Evolutionary conservation across 2,113 vertebrate species (phyloP), one percentile per base, ranked within the genome.

Genomic region (Sterrhoptilus dennistouni): DNA sequence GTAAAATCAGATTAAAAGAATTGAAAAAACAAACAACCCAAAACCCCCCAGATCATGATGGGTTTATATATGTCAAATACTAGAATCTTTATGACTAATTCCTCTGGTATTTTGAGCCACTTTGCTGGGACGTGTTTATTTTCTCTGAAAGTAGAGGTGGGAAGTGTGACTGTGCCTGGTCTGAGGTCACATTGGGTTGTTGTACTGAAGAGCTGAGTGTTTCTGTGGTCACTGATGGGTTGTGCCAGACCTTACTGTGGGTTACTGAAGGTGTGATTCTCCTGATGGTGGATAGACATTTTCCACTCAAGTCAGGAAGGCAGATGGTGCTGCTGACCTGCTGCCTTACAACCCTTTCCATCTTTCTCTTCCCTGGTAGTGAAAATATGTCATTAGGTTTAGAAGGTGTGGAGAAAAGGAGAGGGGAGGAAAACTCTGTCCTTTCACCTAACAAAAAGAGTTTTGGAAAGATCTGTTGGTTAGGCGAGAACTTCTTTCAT

Each of bases 81-180:
- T 24, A n/a, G 75, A 93, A 69, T 50, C 47, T 88, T 83, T 35
- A 53, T 95, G 76, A 96, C n/a, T 95, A 83, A 93, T 85, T 89
- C 59, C 50, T 29, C 8, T 14, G 29, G 40, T 60, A 64, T 90
- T 93, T 38, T 71, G 65, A 84, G 36, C 23, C 47, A 7, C 59
- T 86, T 91, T 83, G 47, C 75, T 72, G 69, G 64, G 60, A 44
- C 16, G 25, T 83, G 91, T 91, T 95, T 96, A 29, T 86, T 90
- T 93, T 86, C 70, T 86, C 78, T 83, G 72, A 64, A 31, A 3
- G 0, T 13, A 35, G 68, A 77, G 60, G 71, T 93, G 56, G 53
- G 66, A 83, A 65, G 66, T 0, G 2, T 66, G 56, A 3, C 44
- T 65, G 8, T 95, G 65, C 56, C 64, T 78, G 47, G 35, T 29